Evolutionary conservation across 2,888 invertebrate species (phyloP).

Genomic region (Adineta ricciae): DNA sequence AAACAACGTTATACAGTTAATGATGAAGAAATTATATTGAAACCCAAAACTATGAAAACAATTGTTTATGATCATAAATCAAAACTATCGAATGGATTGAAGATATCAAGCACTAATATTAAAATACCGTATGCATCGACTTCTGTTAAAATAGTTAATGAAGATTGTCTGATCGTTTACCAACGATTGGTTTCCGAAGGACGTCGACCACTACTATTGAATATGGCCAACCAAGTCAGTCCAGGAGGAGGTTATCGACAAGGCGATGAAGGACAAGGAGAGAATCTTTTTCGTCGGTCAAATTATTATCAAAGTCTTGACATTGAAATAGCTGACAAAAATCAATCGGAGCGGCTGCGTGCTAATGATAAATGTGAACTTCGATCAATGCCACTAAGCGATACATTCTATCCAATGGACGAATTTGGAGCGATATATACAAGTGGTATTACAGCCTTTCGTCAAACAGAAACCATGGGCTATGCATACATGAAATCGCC

Average conservation of each 20-base stretch:
- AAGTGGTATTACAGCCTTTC: not conserved
- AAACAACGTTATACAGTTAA: not conserved
- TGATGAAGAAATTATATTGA: not conserved
- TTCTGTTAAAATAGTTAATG: not conserved
- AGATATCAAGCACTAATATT: not conserved
- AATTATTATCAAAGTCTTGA: slow-evolving; percentile 6
- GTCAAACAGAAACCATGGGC: not conserved
- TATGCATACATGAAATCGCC: not conserved
- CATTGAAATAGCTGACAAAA: not conserved
- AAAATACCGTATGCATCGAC: not conserved
- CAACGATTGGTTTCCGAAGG: not conserved
- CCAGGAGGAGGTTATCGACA: not conserved
- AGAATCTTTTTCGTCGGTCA: not conserved
- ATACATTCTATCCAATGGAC: not conserved
- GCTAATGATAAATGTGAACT: not conserved
- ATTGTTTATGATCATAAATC: not conserved
- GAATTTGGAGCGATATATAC: not conserved
- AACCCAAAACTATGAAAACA: not conserved
- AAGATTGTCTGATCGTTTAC: not conserved
- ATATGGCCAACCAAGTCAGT: not conserved
- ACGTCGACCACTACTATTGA: not conserved
- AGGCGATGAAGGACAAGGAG: not conserved
- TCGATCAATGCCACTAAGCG: not conserved
- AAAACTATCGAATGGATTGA: not conserved
- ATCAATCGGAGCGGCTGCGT: not conserved